Base-by-base conservation (phyloP, 1,140 invertebrate species). In the Drosophila repleta region DNA sequence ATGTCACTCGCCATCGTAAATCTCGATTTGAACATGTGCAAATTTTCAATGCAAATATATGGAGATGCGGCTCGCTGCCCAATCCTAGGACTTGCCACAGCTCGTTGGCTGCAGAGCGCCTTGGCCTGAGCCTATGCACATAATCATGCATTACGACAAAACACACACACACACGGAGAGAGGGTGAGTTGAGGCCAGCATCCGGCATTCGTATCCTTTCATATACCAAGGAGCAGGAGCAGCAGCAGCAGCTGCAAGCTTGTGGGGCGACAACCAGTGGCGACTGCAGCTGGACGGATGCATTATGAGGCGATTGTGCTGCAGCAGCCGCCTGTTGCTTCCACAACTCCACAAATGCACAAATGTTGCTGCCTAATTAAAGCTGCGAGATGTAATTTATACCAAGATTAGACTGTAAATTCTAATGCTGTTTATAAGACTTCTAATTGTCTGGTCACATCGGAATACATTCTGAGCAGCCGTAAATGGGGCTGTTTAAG, bases 11-110 rank as follows among this genome's bases (percentile, higher is more conserved):
- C 64, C 71, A 57, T 90, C 90, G 90, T 91, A 91, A 91, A 91
- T 91, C 90, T 91, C 77, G 85, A 90, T 91, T 89, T 90, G 80
- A 90, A 91, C 90, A 91, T 89, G 85, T 90, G 85, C 85, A 89
- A 89, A 89, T 89, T 89, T 89, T 48, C 65, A 49, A 77, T 90
- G 84, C 85, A 88, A 88, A 88, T 89, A 89, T 76, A 89, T 88
- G 79, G 78, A 65, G 82, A 67, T 72, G 82, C 69, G 70, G 39
- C 77, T 77, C 77, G 17, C 46, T 20, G 21, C 55, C 74, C 77
- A 85, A 85, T 85, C 65, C 81, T 43, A 65, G 63, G 21, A 51
- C 45, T 61, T 39, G 21, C 26, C 24, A 18, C 52, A 11, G 13
- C 17, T 17, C 24, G 21, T 24, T 35, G 15, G 15, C 37, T 32